These are phyloP conservation scores for Apteryx owenii DNA, from an alignment of 2,113 vertebrate species.

Conservation along the genomic window DNA sequence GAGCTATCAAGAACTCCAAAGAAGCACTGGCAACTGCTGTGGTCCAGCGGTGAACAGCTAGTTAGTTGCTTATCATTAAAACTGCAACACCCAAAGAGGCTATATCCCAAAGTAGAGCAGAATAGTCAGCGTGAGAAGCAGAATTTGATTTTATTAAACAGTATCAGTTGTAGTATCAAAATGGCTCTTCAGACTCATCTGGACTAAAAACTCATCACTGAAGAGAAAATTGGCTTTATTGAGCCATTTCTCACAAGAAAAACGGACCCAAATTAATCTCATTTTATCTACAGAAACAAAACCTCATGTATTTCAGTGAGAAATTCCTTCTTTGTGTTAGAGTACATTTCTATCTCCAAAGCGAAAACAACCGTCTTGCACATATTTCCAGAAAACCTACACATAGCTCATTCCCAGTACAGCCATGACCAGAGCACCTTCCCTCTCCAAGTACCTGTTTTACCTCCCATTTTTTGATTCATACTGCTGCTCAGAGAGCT, in stretches of 20 bases:
- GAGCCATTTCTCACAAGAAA: neutral
- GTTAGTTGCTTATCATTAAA: neutral
- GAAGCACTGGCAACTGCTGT: neutral
- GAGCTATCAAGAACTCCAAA: neutral
- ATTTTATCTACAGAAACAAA: neutral
- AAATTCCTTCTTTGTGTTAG: neutral
- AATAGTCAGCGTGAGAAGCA: neutral
- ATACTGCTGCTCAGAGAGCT: no score
- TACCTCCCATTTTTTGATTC: neutral
- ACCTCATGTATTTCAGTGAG: neutral
- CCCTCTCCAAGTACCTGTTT: neutral
- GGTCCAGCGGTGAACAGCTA: neutral
- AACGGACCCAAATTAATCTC: neutral
- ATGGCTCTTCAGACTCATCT: neutral
- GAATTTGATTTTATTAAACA: neutral
- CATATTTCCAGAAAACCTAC: neutral
- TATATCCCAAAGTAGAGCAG: neutral
- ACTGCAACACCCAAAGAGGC: neutral
- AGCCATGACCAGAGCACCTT: neutral
- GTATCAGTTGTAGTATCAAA: neutral
- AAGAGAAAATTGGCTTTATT: neutral
- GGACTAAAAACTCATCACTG: neutral
- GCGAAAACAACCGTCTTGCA: neutral
- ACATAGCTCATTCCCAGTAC: rapidly evolving
- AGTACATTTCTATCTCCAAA: neutral